These are phyloP conservation scores for Cygnus buccinator DNA, from an alignment of 2,113 vertebrate species.

Conservation along the genomic window DNA sequence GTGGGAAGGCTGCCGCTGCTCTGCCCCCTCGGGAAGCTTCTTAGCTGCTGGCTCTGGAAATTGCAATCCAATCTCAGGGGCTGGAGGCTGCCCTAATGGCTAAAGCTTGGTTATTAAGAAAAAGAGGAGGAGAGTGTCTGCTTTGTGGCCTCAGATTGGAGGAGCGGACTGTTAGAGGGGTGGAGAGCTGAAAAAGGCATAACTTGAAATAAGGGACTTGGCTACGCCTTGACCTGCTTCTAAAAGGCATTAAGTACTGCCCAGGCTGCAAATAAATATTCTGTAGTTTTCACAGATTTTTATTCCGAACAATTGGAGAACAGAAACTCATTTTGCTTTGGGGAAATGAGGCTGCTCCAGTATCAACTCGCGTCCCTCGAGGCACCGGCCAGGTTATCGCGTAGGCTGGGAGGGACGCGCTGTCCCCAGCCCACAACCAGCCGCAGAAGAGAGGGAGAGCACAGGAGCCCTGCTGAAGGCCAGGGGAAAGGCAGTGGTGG, in stretches of 20 bases:
- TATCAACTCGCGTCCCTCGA: fast-evolving
- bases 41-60: background rate
- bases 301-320: background rate
- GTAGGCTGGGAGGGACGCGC: background rate
- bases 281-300: background rate
- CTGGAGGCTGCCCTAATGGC: fast-evolving
- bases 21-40: background rate
- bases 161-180: background rate
- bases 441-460: background rate
- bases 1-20: fast-evolving
- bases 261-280: background rate
- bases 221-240: background rate
- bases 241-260: background rate
- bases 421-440: too few relatives aligned
- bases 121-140: background rate
- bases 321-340: background rate
- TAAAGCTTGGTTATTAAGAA: background rate
- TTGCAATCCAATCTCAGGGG: background rate
- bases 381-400: background rate
- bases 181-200: background rate
- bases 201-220: background rate
- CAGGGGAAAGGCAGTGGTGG: background rate
- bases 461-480: background rate
- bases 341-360: background rate
- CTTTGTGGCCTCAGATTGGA: background rate